Evolutionary conservation across 2,888 invertebrate species (phyloP).

Genomic region (Teinopalpus imperialis): DNA sequence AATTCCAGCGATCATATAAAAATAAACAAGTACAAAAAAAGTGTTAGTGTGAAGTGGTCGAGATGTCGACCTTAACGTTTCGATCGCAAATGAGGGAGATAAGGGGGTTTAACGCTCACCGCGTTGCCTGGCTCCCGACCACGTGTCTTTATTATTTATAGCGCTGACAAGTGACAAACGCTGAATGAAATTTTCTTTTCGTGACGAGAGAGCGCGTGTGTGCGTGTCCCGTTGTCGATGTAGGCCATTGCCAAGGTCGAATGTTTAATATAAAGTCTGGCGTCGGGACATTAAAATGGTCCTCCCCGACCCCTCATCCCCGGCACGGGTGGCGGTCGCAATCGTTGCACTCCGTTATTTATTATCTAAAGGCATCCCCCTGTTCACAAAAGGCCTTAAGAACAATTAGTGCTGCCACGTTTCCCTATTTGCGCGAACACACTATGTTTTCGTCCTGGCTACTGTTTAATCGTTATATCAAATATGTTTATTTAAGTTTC

Average conservation of each 20-base stretch:
- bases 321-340: slow-evolving; percentile 67
- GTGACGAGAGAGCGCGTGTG: slow-evolving; percentile 72
- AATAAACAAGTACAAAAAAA: no score
- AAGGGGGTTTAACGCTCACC: slow-evolving; percentile 31
- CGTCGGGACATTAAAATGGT: slow-evolving; percentile 81
- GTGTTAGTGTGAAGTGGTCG: no score
- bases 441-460: no score
- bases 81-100: slow-evolving; percentile 9
- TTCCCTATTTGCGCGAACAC: slow-evolving; percentile 32
- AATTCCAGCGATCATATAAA: no score
- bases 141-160: slow-evolving; percentile 74
- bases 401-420: slow-evolving; percentile 15
- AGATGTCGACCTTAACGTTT: slow-evolving; percentile 3
- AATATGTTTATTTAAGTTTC: no score
- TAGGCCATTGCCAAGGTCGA: slow-evolving; percentile 82
- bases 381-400: slow-evolving; percentile 13
- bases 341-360: slow-evolving; percentile 81
- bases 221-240: slow-evolving; percentile 78
- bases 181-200: slow-evolving; percentile 77
- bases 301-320: slow-evolving; percentile 72
- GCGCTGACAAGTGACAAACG: slow-evolving; percentile 65
- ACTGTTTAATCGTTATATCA: no score
- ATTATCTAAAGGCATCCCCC: slow-evolving; percentile 74
- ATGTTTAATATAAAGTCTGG: slow-evolving; percentile 83
- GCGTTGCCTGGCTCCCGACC: slow-evolving; percentile 42